phyloP scores from a whole-genome alignment of 2,888 invertebrate genomes.

The Watsonalla cultraria region DNA sequence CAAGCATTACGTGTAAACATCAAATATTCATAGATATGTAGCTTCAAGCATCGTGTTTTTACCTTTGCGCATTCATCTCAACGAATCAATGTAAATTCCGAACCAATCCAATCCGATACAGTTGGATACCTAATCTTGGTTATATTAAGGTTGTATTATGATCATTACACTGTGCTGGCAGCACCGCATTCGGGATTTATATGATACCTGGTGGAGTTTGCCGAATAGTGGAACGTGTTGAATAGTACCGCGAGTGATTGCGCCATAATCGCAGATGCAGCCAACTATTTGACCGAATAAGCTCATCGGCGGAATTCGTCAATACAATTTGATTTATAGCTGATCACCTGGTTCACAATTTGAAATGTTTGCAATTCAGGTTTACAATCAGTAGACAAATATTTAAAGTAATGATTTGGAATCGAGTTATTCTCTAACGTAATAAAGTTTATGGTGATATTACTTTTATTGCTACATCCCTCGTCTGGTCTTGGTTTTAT shows the following conservation, averaged over 20 bases:
- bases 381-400: not conserved
- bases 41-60: constrained; percentile 9
- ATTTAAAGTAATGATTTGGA: too few species aligned
- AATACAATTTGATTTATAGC: not conserved
- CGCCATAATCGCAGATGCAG: not conserved
- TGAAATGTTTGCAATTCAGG: not conserved
- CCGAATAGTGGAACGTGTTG: constrained; percentile 10
- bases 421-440: too few species aligned
- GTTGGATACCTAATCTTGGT: constrained; percentile 18
- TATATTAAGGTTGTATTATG: constrained; percentile 17
- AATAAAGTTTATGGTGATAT: too few species aligned
- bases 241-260: constrained; percentile 5
- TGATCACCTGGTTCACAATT: not conserved
- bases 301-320: not conserved
- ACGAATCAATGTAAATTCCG: constrained; percentile 12
- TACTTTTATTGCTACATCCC: too few species aligned
- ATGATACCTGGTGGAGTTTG: constrained; percentile 13
- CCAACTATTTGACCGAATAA: not conserved
- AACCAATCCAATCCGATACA: constrained; percentile 12
- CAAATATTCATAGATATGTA: constrained; percentile 7
- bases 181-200: constrained; percentile 12
- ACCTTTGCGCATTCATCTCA: constrained; percentile 15
- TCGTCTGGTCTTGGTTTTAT: too few species aligned
- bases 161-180: constrained; percentile 13
- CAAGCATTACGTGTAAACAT: constrained; percentile 8